phyloP scores from a whole-genome alignment of 2,888 invertebrate species.

The Hartigia nigra region DNA sequence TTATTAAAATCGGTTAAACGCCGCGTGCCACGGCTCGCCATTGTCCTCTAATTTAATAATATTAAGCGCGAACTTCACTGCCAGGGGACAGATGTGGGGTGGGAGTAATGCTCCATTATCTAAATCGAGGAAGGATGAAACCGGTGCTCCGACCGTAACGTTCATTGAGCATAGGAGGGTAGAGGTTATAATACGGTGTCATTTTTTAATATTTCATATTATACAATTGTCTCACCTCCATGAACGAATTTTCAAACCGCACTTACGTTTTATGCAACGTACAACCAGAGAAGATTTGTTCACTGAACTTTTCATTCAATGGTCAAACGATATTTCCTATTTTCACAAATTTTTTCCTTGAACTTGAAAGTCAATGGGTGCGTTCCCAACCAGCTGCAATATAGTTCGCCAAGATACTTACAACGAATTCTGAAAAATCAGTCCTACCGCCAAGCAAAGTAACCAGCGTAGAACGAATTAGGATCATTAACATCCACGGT shows the following conservation, averaged over 20 bases:
- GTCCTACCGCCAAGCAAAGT: neutral
- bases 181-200: neutral
- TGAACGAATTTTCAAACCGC: neutral
- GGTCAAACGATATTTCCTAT: neutral
- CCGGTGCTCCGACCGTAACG: neutral
- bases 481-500: constrained; percentile 45
- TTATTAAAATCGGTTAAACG: constrained; percentile 62
- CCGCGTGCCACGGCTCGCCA: constrained; percentile 51
- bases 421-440: neutral
- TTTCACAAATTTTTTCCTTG: neutral
- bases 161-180: neutral
- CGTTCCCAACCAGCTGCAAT: neutral
- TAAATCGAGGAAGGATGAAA: neutral
- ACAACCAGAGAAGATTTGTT: neutral
- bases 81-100: constrained; percentile 3
- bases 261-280: neutral
- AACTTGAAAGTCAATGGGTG: neutral
- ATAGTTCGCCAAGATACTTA: neutral
- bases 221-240: neutral
- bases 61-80: constrained; percentile 55
- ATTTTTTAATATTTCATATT: neutral
- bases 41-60: constrained; percentile 62
- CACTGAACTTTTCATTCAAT: neutral
- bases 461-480: constrained; percentile 42
- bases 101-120: constrained; percentile 6